Evolutionary conservation across 64 coral and sea anemone genomes (phyloP).

Genomic region (Hydrozoanthus tunicans): DNA sequence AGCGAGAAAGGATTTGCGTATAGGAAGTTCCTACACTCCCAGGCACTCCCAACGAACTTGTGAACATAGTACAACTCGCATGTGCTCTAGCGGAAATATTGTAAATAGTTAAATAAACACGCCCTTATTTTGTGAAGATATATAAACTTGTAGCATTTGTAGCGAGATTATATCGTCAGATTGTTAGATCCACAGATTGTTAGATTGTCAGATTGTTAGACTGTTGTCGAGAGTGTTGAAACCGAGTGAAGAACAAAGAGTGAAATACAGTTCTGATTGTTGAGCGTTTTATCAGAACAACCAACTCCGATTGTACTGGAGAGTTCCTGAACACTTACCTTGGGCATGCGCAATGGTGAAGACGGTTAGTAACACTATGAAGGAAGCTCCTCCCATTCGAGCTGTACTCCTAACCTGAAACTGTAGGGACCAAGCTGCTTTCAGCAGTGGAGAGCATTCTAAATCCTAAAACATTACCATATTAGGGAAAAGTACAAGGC

Average conservation of each 20-base stretch:
- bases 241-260: not conserved
- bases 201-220: not conserved
- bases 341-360: conserved; percentile 27
- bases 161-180: too few relatives aligned
- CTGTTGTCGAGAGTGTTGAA: not conserved
- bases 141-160: too few relatives aligned
- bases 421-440: not conserved
- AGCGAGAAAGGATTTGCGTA: too few relatives aligned
- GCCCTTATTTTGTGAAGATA: too few relatives aligned
- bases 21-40: too few relatives aligned
- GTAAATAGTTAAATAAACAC: too few relatives aligned
- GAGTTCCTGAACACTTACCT: not conserved
- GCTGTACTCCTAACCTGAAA: conserved; percentile 26
- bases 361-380: not conserved
- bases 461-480: not conserved
- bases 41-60: too few relatives aligned
- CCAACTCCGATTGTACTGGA: too few relatives aligned
- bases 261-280: not conserved
- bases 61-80: too few relatives aligned
- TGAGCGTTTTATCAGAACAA: too few relatives aligned
- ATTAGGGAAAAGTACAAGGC: not conserved
- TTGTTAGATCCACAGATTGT: too few relatives aligned
- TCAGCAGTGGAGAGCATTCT: not conserved
- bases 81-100: too few relatives aligned
- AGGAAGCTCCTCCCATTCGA: not conserved